Conservation (phyloP, 1,140 invertebrate species). For the Apolygus lucorum region DNA sequence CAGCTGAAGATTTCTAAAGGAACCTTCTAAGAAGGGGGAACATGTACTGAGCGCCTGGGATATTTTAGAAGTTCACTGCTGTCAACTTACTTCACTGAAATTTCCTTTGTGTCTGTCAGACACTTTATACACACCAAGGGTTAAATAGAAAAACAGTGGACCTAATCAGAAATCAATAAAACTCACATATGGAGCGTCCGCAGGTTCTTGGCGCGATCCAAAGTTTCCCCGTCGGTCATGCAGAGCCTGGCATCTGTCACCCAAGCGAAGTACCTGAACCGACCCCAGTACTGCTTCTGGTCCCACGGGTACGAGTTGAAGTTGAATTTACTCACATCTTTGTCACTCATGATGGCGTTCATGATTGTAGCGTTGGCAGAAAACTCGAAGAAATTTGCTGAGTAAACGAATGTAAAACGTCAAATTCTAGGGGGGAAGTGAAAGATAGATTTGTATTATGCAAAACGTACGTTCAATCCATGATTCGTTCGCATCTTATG, state of each 20-base stretch:
- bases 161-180: too few species aligned
- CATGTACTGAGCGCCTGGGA: too few species aligned
- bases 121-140: too few species aligned
- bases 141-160: too few species aligned
- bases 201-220: slow-evolving; percentile 67
- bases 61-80: too few species aligned
- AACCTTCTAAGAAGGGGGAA: too few species aligned
- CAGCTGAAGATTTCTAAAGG: too few species aligned
- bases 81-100: too few species aligned
- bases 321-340: slow-evolving; percentile 19
- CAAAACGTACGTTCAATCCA: neutral
- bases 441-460: neutral
- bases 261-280: slow-evolving; percentile 81
- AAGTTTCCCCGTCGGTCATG: slow-evolving; percentile 52
- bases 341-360: neutral
- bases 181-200: slow-evolving; percentile 62
- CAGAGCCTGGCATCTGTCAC: slow-evolving; percentile 86
- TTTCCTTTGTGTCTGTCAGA: too few species aligned
- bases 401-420: neutral
- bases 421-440: neutral
- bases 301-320: slow-evolving; percentile 78
- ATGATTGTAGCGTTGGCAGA: neutral
- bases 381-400: neutral
- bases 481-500: neutral
- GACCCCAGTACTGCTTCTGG: slow-evolving; percentile 73